Evolutionary conservation across 2,888 invertebrate genomes (phyloP), one percentile per base, ranked within the genome.

Genomic region (Diarsia mendica): DNA sequence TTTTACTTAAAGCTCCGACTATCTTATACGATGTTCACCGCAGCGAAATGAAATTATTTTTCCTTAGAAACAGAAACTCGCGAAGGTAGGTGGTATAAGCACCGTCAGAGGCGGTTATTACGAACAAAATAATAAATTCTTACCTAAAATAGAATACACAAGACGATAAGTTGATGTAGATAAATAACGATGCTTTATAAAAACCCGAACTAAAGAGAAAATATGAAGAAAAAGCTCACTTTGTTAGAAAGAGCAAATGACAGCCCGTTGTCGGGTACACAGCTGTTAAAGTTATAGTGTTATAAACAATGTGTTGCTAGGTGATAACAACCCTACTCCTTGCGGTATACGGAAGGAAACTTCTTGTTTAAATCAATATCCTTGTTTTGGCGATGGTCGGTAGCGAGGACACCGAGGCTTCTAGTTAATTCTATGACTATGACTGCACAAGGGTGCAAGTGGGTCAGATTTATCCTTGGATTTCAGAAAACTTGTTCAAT

Each of bases 241-340:
- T 73, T 74, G 66, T 73, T 75, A 74, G 61, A 79, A 82, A 76
- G 64, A 75, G 75, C 75, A 76, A 86, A 78, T 85, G 85, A 85
- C 85, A 85, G 71, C 67, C 58, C 74, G 88, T 89, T 86, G 90
- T 89, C 84, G 75, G 69, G 87, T 82, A 86, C 85, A 86, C 89
- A 88, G 86, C 75, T 86, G 85, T 82, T 85, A 72, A 65, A 79
- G 84, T 81, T 87, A n/a, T n/a, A n/a, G n/a, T n/a, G n/a, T n/a
- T n/a, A 86, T 84, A 90, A 89, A 87, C 83, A 79, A 70, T 71
- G 18, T 77, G 92, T 92, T 89, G 88, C 92, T 87, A 85, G 75
- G 92, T 79, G 85, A 91, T 87, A 67, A 61, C 58, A 77, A 72
- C 65, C 77, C 67, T 72, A 72, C 79, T 80, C 70, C 65, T 81